phyloP scores from a whole-genome alignment of 2,113 vertebrate species.

The Gymnarchus niloticus region DNA sequence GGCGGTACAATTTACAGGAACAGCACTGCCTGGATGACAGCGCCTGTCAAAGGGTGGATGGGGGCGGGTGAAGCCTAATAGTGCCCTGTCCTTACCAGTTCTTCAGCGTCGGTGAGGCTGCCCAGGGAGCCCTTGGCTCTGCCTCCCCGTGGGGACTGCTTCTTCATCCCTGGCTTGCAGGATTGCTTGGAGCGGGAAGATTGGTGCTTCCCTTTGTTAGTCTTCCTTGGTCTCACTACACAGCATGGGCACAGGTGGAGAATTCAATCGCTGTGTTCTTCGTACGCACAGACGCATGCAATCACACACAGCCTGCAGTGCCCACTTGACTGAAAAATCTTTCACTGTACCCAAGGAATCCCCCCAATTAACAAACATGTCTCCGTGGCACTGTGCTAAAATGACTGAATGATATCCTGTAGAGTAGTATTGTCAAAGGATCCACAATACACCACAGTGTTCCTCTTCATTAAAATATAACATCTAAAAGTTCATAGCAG shows the following conservation, averaged over 20 bases:
- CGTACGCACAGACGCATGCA: neutral
- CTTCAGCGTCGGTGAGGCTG: conserved; percentile 80
- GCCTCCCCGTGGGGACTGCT: conserved; percentile 53
- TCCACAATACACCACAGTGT: too few relatives aligned
- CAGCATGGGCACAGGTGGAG: conserved; percentile 28
- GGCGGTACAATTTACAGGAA: neutral
- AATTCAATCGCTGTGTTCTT: neutral
- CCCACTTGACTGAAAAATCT: too few relatives aligned
- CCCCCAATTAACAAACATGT: too few relatives aligned
- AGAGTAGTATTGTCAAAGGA: too few relatives aligned
- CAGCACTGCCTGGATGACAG: neutral
- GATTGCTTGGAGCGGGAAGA: conserved; percentile 52
- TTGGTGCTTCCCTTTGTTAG: conserved; percentile 52
- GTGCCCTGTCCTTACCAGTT: conserved; percentile 70
- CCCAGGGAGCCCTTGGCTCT: conserved; percentile 58
- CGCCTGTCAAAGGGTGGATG: neutral
- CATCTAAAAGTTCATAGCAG: neutral
- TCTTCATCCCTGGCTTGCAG: conserved; percentile 68
- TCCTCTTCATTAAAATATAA: too few relatives aligned
- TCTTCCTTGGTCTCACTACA: conserved; percentile 83
- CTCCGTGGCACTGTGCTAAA: too few relatives aligned
- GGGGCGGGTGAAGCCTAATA: too few relatives aligned
- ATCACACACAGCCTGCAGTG: neutral
- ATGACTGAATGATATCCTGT: too few relatives aligned
- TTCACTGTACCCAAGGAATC: too few relatives aligned